Conservation (phyloP, 2,797 vertebrate genomes). For the Periophthalmus magnuspinnatus region DNA sequence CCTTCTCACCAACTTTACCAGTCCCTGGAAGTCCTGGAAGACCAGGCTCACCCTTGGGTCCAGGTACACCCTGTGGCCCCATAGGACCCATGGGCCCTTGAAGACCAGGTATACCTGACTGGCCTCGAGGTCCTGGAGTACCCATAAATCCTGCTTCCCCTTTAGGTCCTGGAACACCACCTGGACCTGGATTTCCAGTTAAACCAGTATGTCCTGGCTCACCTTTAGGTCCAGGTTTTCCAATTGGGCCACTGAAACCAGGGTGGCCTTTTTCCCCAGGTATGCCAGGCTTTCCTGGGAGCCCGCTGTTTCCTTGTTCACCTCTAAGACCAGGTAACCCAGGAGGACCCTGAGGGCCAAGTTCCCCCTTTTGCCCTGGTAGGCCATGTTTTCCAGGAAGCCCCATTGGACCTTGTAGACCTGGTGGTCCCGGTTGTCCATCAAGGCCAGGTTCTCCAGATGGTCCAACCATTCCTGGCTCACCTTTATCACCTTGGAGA, state of each 20-base stretch:
- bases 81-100: conserved; percentile 93
- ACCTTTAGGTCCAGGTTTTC: conserved; percentile 92
- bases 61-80: conserved; percentile 91
- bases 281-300: conserved; percentile 88
- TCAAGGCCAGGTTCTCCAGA: conserved; percentile 84
- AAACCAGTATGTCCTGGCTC: conserved; percentile 87
- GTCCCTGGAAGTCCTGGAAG: conserved; percentile 85
- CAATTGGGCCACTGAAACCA: conserved; percentile 83
- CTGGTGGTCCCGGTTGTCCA: conserved; percentile 84
- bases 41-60: conserved; percentile 89
- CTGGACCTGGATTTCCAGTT: conserved; percentile 87
- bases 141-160: conserved; percentile 89
- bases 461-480: conserved; percentile 84
- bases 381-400: conserved; percentile 92
- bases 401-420: conserved; percentile 90
- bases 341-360: conserved; percentile 85
- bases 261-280: conserved; percentile 90
- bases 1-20: conserved; percentile 85
- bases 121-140: conserved; percentile 88
- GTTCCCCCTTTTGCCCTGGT: conserved; percentile 87
- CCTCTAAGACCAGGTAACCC: conserved; percentile 90
- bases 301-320: conserved; percentile 87
- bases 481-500: conserved; percentile 87
- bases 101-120: conserved; percentile 94
- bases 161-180: conserved; percentile 83